A percentile compares a stretch with the other conserved stretches of the same genome.
phyloP scores from a whole-genome alignment of 2,888 invertebrate genomes.

The Cyrtodaria siliqua region DNA sequence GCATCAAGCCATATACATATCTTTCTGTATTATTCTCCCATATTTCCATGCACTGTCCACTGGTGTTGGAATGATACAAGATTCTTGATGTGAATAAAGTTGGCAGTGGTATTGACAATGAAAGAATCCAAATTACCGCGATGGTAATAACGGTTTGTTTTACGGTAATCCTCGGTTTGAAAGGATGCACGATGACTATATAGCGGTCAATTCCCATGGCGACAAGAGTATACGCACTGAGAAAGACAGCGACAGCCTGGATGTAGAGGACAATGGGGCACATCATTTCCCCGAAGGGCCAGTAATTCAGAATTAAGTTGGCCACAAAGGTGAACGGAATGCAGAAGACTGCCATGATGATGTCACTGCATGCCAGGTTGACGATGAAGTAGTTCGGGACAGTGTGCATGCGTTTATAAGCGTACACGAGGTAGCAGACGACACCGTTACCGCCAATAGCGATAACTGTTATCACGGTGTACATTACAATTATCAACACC shows the following conservation, averaged over 20 bases:
- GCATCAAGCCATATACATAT: constrained; percentile 90
- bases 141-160: constrained; percentile 91
- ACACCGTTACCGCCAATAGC: constrained; percentile 87
- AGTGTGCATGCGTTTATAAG: constrained; percentile 94
- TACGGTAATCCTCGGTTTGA: constrained; percentile 93
- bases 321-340: constrained; percentile 90
- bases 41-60: constrained; percentile 71
- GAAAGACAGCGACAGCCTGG: constrained; percentile 88
- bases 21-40: constrained; percentile 69
- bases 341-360: constrained; percentile 86
- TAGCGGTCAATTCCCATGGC: constrained; percentile 96
- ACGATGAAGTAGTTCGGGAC: constrained; percentile 92
- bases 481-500: constrained; percentile 85
- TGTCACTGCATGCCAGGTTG: constrained; percentile 85
- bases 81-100: constrained; percentile 91
- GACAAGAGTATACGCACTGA: constrained; percentile 95
- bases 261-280: constrained; percentile 94
- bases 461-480: constrained; percentile 85
- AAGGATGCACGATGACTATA: constrained; percentile 95
- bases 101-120: constrained; percentile 93
- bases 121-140: constrained; percentile 91
- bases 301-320: constrained; percentile 91
- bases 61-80: constrained; percentile 67
- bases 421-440: constrained; percentile 95
- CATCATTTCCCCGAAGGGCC: constrained; percentile 94